Conservation (phyloP, 2,888 invertebrate genomes). For the Heliconius hortense region DNA sequence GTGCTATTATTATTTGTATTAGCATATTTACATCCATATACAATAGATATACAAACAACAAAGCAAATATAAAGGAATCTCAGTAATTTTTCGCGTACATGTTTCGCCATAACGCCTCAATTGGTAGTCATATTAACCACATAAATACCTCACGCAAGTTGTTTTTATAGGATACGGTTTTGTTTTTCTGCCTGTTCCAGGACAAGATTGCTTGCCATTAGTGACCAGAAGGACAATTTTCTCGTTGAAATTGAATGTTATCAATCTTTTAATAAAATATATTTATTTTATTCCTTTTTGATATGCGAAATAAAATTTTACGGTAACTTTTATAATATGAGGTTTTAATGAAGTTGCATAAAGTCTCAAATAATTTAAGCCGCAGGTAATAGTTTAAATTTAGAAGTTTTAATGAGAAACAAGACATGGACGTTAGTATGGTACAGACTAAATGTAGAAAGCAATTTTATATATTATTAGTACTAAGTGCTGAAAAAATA, state of each 20-base stretch:
- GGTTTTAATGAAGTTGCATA: conserved; percentile 4
- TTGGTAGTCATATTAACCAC: conserved; percentile 1
- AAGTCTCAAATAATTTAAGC: conserved; percentile 6
- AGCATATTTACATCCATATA: background rate
- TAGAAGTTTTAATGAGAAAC: conserved; percentile 18
- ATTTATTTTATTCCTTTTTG: background rate
- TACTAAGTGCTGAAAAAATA: background rate
- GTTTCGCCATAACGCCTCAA: background rate
- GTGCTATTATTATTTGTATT: no score
- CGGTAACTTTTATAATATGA: conserved; percentile 2
- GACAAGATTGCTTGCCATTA: background rate
- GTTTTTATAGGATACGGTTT: conserved; percentile 12
- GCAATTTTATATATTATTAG: background rate
- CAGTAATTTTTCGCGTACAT: background rate
- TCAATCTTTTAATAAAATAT: background rate
- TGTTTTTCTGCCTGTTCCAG: background rate
- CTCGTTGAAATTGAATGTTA: background rate
- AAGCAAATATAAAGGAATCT: background rate
- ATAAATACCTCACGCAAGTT: conserved; percentile 5
- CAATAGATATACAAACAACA: background rate
- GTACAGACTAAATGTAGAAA: conserved; percentile 9
- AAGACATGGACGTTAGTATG: conserved; percentile 3
- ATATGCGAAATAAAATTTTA: background rate
- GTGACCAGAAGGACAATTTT: background rate
- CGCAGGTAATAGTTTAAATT: conserved; percentile 22